Base-by-base conservation (phyloP, 2,797 vertebrate species). In the Hypotaenidia philippensis region DNA sequence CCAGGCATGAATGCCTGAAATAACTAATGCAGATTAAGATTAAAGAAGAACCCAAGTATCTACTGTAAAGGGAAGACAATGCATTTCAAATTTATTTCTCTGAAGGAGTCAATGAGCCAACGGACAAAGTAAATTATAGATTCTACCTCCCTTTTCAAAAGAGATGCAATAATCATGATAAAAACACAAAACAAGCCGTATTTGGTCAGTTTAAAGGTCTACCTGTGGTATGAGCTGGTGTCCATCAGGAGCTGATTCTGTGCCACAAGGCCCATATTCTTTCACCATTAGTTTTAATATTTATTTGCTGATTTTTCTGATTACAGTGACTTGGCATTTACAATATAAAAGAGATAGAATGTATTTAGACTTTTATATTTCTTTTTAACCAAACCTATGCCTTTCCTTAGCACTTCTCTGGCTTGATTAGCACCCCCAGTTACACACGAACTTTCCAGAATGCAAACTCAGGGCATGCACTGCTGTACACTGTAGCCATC, bases 81-180 rank as follows among this genome's bases (percentile, higher is more conserved):
- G 44, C 27, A 93, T 96, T 77, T 60, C 49, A 93, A 91, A 90
- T 55, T 16, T 25, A 59, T 70, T 78, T 64, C 44, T 86, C 41
- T 78, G 56, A 86, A 88, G 19, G 21, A 83, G 18, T 55, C 57
- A 86, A 31, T 45, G n/a, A 68, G 36, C 18, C 83, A 91, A 86
- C 3, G 23, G 68, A 82, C 13, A 83, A 72, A 80, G 19, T 32
- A 74, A 63, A 83, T 41, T 13, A 17, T 26, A 25, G 26, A 32
- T 36, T 75, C 31, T 57, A 49, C 20, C 86, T 70, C 14, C 4
- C 40, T 77, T 45, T 76, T 47, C 41, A 75, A 71, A 80, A 53
- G 29, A 47, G 8, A 5, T 3, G 5, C 4, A 50, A 16, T 16
- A 44, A 40, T 7, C 76, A n/a, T 13, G 47, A 4, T 6, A 31